Evolutionary conservation across 2,797 vertebrate species (phyloP).

Genomic region (Malacoctenus gilli): DNA sequence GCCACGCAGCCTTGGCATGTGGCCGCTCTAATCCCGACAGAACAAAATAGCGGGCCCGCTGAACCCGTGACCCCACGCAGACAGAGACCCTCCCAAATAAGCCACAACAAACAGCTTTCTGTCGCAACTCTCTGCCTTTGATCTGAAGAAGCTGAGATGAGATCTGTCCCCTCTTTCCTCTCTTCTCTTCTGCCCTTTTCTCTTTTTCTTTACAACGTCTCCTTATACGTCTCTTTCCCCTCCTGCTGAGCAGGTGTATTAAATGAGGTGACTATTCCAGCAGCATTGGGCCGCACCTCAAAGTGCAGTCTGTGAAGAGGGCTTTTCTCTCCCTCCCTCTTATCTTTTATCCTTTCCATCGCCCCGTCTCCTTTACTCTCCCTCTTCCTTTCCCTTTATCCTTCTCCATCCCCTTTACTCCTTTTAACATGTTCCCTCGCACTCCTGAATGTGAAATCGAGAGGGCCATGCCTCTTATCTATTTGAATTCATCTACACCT

Average conservation of each 20-base stretch:
- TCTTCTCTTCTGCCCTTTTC: constrained; percentile 60
- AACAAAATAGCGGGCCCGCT: constrained; percentile 51
- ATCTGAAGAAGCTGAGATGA: constrained; percentile 66
- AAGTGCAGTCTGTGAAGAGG: constrained; percentile 74
- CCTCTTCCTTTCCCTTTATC: constrained; percentile 56
- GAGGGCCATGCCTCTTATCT: constrained; percentile 48
- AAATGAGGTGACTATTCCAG: constrained; percentile 72
- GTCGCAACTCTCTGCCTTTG: constrained; percentile 67
- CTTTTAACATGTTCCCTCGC: constrained; percentile 55
- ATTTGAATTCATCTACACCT: constrained; percentile 59
- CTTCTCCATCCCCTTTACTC: constrained; percentile 56
- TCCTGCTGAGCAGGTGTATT: constrained; percentile 74
- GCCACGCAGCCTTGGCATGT: constrained; percentile 24
- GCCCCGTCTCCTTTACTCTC: constrained; percentile 59
- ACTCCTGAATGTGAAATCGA: constrained; percentile 63
- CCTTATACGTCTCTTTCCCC: constrained; percentile 56
- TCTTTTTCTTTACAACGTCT: constrained; percentile 54
- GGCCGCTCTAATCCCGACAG: constrained; percentile 37
- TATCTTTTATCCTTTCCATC: constrained; percentile 72
- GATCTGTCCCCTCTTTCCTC: constrained; percentile 54
- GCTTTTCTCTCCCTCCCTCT: constrained; percentile 71
- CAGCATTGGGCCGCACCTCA: constrained; percentile 68
- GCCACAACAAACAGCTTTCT: constrained; percentile 72
- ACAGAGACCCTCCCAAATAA: constrained; percentile 64
- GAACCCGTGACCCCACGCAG: constrained; percentile 53